Base-by-base conservation (phyloP, 35 echinoderm and acorn worm genomes). In the Apostichopus parvimensis region DNA sequence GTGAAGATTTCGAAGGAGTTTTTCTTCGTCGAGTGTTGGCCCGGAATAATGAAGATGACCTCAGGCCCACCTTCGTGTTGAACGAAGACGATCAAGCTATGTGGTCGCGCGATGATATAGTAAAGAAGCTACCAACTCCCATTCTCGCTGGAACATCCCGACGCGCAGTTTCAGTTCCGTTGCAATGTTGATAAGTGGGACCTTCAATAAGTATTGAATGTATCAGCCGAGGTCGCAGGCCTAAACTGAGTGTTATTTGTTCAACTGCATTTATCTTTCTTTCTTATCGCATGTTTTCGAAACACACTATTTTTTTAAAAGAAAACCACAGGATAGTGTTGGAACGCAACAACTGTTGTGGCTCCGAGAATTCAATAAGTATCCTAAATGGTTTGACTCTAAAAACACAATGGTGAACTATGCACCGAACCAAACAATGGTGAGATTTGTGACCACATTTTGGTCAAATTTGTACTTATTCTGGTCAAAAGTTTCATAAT, bases 1-100 rank as follows among this genome's bases (percentile, higher is more conserved):
- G 45, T 54, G 80, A 87, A 56, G 68, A 87, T 17, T 87, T 54
- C 73, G 92, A 93, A 87, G 81, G 92, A 87, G 82, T 93, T 54
- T 87, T 93, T 56, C 92, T 93, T 75, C 92, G 92, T 76, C 20
- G 70, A 87, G 92, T 93, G 83, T 87, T 92, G 91, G 80, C 57
- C 59, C 59, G 87, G 45, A 54, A 60, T 85, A 59, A 79, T 60
- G 65, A 45, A 64, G 26, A 24, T 59, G 13, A 73, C 5, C 10
- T 15, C 70, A 73, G 70, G 70, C 53, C 71, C 53, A 86, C 23
- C 18, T 92, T 92, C 65, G 91, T 85, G 60, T 53, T 92, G 64
- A 83, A 92, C 58, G 25, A 79, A 81, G 91, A 92, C 25, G 91
- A 92, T 92, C 80, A 85, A 83, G 91, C 79, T 86, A 59, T 86